These are phyloP conservation scores for Pollenia amentaria DNA, from an alignment of 2,888 invertebrate species.

Conservation along the genomic window DNA sequence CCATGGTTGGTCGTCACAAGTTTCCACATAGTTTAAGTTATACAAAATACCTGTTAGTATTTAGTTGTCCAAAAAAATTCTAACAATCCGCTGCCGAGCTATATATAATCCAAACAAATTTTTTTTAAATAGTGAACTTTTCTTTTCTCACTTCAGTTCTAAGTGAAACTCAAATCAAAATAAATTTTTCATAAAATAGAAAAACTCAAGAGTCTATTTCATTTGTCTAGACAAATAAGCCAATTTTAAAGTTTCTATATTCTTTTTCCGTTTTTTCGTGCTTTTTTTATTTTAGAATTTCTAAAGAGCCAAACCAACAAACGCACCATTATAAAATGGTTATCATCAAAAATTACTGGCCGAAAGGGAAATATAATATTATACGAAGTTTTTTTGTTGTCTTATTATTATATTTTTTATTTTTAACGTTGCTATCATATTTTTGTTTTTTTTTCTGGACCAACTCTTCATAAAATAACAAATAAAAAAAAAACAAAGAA, in stretches of 20 bases:
- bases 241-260: slow-evolving; percentile 67
- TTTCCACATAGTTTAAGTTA: too few relatives aligned
- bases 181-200: slow-evolving; percentile 24
- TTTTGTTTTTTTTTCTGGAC: slow-evolving; percentile 26
- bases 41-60: too few relatives aligned
- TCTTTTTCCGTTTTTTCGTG: slow-evolving; percentile 15
- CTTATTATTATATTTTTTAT: slow-evolving; percentile 45
- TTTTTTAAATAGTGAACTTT: too few relatives aligned
- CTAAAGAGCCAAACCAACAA: slow-evolving; percentile 14
- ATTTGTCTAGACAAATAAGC: slow-evolving; percentile 70
- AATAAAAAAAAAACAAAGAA: not conserved
- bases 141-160: not conserved
- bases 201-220: slow-evolving; percentile 53
- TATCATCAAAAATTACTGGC: slow-evolving; percentile 62
- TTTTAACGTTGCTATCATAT: slow-evolving; percentile 55
- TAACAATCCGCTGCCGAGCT: too few relatives aligned
- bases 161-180: slow-evolving; percentile 3
- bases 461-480: slow-evolving; percentile 6
- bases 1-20: too few relatives aligned
- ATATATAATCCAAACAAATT: too few relatives aligned
- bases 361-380: slow-evolving; percentile 64
- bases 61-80: too few relatives aligned
- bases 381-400: slow-evolving; percentile 45
- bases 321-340: slow-evolving; percentile 43
- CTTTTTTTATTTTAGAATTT: not conserved